These are phyloP conservation scores for Pycnomerus fuliginosus DNA, from an alignment of 2,888 invertebrate species.

Conservation along the genomic window DNA sequence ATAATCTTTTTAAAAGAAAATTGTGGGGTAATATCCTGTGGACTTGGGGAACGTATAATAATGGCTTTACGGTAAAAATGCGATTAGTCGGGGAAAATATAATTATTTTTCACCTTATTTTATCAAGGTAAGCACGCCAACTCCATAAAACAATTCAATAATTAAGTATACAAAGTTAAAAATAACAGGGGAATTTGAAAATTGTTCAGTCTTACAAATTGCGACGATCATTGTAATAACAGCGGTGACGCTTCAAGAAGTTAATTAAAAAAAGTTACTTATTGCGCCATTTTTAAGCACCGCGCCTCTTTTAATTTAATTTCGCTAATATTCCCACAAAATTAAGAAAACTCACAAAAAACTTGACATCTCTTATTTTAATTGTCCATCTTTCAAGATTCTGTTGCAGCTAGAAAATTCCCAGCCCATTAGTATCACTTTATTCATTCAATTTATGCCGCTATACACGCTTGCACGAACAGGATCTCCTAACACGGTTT, in stretches of 20 bases:
- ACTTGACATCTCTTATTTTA: background rate
- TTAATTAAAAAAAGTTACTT: constrained; percentile 33
- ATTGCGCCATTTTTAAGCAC: constrained; percentile 27
- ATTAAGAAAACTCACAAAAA: constrained; percentile 22
- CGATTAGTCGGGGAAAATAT: constrained; percentile 29
- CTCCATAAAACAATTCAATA: constrained; percentile 32
- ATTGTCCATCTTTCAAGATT: background rate
- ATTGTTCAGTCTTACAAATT: constrained; percentile 21
- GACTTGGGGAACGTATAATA: constrained; percentile 22
- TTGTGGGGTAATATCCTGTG: background rate
- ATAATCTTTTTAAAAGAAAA: constrained; percentile 14
- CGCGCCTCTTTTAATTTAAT: constrained; percentile 21
- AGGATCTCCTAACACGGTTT: constrained; percentile 7
- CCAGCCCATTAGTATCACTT: too few species aligned
- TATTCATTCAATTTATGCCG: constrained; percentile 7
- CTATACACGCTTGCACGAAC: constrained; percentile 8
- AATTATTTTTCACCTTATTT: constrained; percentile 34
- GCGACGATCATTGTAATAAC: constrained; percentile 27
- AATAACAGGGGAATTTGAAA: constrained; percentile 16
- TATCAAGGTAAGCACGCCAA: constrained; percentile 28
- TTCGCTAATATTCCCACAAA: constrained; percentile 25
- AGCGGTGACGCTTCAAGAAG: constrained; percentile 23
- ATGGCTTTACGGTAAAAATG: constrained; percentile 28
- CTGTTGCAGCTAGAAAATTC: background rate
- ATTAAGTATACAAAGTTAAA: constrained; percentile 30